Evolutionary conservation across 2,888 invertebrate species (phyloP).

Genomic region (Alsophila aescularia): DNA sequence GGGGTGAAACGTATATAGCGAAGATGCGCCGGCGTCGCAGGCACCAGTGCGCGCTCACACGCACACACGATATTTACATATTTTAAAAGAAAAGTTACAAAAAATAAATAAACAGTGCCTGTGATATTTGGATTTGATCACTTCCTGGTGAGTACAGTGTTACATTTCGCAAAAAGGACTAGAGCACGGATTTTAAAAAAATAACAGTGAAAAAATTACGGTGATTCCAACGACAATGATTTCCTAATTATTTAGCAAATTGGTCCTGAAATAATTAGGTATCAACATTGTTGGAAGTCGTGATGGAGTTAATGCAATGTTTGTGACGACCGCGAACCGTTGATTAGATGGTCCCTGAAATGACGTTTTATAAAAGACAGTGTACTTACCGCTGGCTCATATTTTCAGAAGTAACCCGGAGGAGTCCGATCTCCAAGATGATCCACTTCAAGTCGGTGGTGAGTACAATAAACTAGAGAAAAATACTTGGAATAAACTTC

Average conservation of each 20-base stretch:
- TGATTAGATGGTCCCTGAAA: conserved; percentile 16
- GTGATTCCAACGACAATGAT: conserved; percentile 8
- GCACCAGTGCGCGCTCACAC: conserved; percentile 52
- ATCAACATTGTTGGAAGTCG: conserved; percentile 24
- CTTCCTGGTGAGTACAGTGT: conserved; percentile 36
- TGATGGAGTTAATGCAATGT: conserved; percentile 27
- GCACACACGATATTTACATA: conserved; percentile 19
- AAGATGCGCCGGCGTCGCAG: conserved; percentile 52
- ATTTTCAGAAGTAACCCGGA: conserved; percentile 47
- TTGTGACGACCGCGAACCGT: conserved; percentile 23
- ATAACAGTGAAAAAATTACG: conserved; percentile 19
- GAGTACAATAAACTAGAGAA: conserved; percentile 33
- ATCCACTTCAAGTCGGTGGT: conserved; percentile 52
- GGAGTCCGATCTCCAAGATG: conserved; percentile 45
- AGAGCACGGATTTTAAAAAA: neutral
- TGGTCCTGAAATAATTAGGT: conserved; percentile 20
- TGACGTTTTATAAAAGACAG: conserved; percentile 23
- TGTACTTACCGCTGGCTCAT: conserved; percentile 29
- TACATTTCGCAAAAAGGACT: neutral
- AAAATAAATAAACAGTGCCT: conserved; percentile 15
- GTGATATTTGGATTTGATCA: conserved; percentile 30
- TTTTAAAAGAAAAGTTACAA: conserved; percentile 1
- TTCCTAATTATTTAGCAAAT: conserved; percentile 4
- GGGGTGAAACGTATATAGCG: conserved; percentile 68
- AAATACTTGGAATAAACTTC: too few species aligned